Evolutionary conservation across 2,797 vertebrate genomes (phyloP).

Genomic region (Chrysolophus pictus): DNA sequence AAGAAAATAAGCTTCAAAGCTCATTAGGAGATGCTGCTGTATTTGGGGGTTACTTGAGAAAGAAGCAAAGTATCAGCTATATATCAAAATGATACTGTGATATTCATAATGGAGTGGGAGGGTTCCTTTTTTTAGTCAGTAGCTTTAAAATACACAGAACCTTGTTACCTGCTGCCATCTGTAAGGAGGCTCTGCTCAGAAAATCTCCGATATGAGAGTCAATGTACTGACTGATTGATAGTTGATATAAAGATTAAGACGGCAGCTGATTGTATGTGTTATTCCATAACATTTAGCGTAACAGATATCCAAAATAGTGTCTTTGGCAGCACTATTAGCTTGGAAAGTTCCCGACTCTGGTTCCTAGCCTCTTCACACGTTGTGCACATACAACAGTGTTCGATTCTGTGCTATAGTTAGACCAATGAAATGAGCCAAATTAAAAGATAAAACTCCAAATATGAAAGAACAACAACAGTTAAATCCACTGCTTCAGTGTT

Average conservation of each 20-base stretch:
- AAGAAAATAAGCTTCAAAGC: not conserved
- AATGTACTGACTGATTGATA: not conserved
- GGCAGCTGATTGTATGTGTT: not conserved
- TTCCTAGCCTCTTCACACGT: not conserved
- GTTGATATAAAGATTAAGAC: not conserved
- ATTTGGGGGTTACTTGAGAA: not conserved
- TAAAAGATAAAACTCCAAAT: not conserved
- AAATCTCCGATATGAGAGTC: not conserved
- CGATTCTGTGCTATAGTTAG: not conserved
- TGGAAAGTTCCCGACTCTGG: not conserved
- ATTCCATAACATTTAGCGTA: not conserved
- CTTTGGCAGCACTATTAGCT: not conserved
- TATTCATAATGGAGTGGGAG: not conserved
- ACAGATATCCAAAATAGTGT: not conserved
- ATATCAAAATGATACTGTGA: fast-evolving
- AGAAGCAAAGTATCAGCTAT: not conserved
- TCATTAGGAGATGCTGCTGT: not conserved
- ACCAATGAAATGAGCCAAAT: not conserved
- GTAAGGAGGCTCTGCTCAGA: not conserved
- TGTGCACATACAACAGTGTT: not conserved
- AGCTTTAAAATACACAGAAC: not conserved
- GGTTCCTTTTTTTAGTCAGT: not conserved
- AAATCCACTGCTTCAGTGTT: not conserved
- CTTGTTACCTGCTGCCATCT: not conserved
- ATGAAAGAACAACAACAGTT: not conserved